Base-by-base conservation (phyloP, 2,888 invertebrate genomes). In the Microplitis manilae region DNA sequence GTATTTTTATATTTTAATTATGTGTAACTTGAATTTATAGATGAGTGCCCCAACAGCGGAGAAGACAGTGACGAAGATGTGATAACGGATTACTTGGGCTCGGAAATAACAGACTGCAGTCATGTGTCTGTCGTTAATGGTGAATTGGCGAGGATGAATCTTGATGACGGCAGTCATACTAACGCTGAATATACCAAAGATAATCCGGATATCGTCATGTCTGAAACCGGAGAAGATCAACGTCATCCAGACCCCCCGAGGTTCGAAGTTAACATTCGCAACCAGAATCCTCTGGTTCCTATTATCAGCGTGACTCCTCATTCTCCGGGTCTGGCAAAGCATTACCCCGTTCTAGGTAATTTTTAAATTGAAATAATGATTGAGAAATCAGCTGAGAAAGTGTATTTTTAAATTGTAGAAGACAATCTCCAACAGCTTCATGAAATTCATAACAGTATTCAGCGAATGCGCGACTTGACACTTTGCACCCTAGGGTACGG, bases 301-400 rank as follows among this genome's bases (percentile, higher is more conserved):
- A 96, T 94, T 77, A 96, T 96, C 88, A 96, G 96, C 90, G 96
- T 96, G 81, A 96, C 96, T 77, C 96, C 96, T 15, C 96, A 96
- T 90, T 96, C 96, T 82, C 96, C 96, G 9, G 95, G 96, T 79
- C 82, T 89, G 80, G 93, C 92, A 81, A 94, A 94, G 84, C 93
- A 93, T 84, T 93, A 94, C 87, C 93, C 93, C 76, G 92, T 94
- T 81, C 90, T 93, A 78, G 92, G 92, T 92, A 88, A 87, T 61
- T n/a, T 1, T 17, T 5, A 69, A 30, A 65, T 62, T 75, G 8
- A 30, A 30, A 30, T 30, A 30, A 30, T 30, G 2, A 30, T 4
- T 30, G 30, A 30, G 2, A 30, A 30, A 30, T 30, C 30, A 30
- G 30, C 30, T 30, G 30, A 30, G 30, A 30, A 30, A 30, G 30